Evolutionary conservation across 2,888 invertebrate species (phyloP).

Genomic region (Stenichneumon culpator): DNA sequence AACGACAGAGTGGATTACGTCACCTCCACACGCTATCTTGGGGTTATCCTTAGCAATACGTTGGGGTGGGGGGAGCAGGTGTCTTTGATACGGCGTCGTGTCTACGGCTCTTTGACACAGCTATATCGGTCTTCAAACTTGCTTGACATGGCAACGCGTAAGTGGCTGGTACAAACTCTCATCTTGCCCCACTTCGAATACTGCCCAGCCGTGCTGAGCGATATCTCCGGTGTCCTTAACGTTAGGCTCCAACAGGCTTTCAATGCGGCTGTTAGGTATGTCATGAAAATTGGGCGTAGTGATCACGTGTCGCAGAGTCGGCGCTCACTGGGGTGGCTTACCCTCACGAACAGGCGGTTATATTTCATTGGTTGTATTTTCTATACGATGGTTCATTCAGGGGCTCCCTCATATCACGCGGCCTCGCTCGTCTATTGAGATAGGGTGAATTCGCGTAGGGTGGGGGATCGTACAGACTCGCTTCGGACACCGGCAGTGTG

Average conservation of each 20-base stretch:
- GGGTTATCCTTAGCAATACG: neutral
- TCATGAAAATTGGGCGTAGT: neutral
- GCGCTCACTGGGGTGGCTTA: slow-evolving; percentile 9
- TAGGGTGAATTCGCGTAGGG: neutral
- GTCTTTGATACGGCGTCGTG: neutral
- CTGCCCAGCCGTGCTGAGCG: neutral
- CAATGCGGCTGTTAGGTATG: slow-evolving; percentile 1
- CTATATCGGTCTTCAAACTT: neutral
- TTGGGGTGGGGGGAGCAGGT: neutral
- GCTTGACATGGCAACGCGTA: neutral
- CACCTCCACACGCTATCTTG: slow-evolving; percentile 4
- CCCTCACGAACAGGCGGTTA: neutral
- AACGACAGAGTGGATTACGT: slow-evolving; percentile 6
- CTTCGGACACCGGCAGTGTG: neutral
- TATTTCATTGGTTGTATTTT: slow-evolving; percentile 8
- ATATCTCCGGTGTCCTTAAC: neutral
- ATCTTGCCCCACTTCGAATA: slow-evolving; percentile 11
- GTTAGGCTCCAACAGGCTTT: neutral
- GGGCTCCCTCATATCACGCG: neutral
- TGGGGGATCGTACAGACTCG: neutral
- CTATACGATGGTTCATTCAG: neutral
- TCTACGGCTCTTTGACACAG: neutral
- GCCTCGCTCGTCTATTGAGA: neutral
- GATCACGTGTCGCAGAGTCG: slow-evolving; percentile 6
- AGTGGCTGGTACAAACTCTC: neutral